Evolutionary conservation across 2,888 invertebrate species (phyloP).

Genomic region (Cephus sareptanus): DNA sequence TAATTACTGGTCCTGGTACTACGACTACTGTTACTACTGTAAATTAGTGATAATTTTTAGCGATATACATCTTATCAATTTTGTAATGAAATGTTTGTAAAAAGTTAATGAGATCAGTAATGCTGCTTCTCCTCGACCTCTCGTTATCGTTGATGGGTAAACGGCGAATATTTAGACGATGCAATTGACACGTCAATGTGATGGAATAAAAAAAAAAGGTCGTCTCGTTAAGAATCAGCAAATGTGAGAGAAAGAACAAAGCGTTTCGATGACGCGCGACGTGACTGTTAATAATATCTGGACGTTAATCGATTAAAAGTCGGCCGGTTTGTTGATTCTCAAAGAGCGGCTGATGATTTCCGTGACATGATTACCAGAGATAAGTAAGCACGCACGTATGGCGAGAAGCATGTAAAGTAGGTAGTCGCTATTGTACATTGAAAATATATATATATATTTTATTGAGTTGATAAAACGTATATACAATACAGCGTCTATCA

Average conservation of each 20-base stretch:
- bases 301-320: background rate
- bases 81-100: conserved; percentile 42
- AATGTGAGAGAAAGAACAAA: background rate
- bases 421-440: conserved; percentile 31
- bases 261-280: background rate
- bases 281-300: background rate
- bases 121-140: background rate
- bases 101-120: conserved; percentile 24
- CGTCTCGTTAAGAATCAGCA: background rate
- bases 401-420: background rate
- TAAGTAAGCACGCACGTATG: background rate
- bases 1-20: background rate
- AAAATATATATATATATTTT: conserved; percentile 47
- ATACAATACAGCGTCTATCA: conserved; percentile 35
- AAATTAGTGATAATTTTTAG: conserved; percentile 31
- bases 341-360: background rate
- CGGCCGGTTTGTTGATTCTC: background rate
- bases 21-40: conserved; percentile 7
- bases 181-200: background rate
- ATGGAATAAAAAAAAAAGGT: background rate
- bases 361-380: background rate
- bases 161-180: background rate
- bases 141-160: background rate
- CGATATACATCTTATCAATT: conserved; percentile 36
- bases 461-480: conserved; percentile 42